A percentile compares a stretch with the other conserved stretches of the same genome.
Conservation (phyloP, 2,797 vertebrate genomes). For the Coluber constrictor region DNA sequence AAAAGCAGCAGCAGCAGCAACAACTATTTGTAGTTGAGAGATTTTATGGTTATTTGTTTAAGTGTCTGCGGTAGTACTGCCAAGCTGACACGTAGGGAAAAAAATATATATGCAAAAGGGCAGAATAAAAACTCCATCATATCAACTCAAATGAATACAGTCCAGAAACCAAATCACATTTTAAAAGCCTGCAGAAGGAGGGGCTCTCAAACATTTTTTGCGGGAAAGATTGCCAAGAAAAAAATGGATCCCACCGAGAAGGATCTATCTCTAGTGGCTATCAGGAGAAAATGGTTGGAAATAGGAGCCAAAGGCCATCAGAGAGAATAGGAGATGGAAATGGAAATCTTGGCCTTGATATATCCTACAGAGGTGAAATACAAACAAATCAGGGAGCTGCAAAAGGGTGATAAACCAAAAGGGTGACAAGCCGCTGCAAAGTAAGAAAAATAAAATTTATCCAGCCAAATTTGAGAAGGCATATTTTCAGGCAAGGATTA, state of each 20-base stretch:
- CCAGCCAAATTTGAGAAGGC: neutral
- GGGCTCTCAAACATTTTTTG: neutral
- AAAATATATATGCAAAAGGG: neutral
- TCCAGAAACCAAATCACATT: neutral
- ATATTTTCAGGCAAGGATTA: neutral
- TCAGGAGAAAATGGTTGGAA: neutral
- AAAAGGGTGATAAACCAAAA: neutral
- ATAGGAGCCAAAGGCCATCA: neutral
- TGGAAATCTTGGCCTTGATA: neutral
- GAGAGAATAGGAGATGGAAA: neutral
- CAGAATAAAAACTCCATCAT: neutral
- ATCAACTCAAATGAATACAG: neutral
- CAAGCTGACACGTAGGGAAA: neutral
- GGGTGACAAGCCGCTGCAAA: neutral
- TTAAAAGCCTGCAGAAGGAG: neutral
- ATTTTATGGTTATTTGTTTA: neutral
- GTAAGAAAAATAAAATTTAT: neutral
- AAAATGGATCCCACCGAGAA: neutral
- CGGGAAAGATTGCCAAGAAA: neutral
- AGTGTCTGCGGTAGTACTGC: neutral
- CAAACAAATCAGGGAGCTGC: neutral
- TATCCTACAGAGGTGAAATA: neutral
- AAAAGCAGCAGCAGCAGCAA: neutral
- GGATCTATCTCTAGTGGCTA: neutral
- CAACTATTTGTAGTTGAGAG: neutral